These are phyloP conservation scores for Hirundichthys speculiger DNA, from an alignment of 2,113 vertebrate species.

Conservation along the genomic window DNA sequence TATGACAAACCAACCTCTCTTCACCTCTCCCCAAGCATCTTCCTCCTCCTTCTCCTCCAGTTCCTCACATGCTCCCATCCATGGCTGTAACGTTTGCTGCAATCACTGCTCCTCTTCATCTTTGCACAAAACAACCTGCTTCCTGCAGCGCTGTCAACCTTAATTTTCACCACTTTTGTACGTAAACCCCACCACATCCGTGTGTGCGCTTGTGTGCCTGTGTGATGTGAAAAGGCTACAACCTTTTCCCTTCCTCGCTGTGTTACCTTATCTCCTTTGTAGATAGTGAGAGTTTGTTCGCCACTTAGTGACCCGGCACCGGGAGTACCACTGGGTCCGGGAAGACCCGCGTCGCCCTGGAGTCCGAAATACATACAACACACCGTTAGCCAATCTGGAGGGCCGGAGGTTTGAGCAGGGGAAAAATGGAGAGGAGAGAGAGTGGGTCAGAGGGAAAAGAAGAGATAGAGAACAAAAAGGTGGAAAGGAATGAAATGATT, in stretches of 20 bases:
- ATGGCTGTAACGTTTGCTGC: conserved; percentile 24
- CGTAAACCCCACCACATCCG: conserved; percentile 25
- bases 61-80: not conserved
- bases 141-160: not conserved
- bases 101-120: conserved; percentile 64
- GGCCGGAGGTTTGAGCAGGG: not conserved
- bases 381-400: conserved; percentile 58
- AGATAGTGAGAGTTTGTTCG: conserved; percentile 76
- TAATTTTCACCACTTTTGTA: not conserved
- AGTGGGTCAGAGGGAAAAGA: not conserved
- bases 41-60: conserved; percentile 8
- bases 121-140: not conserved
- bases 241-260: conserved; percentile 48
- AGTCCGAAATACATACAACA: conserved; percentile 74
- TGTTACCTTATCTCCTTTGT: conserved; percentile 86
- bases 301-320: conserved; percentile 66
- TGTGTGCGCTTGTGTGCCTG: conserved; percentile 16
- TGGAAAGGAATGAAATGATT: not conserved
- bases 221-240: conserved; percentile 4
- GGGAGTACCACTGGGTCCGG: conserved; percentile 78
- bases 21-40: not conserved
- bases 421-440: not conserved
- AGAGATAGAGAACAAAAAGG: not conserved
- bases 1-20: conserved; percentile 1
- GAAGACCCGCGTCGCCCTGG: conserved; percentile 81